phyloP scores from a whole-genome alignment of 2,113 vertebrate genomes.

The Canis aureus region DNA sequence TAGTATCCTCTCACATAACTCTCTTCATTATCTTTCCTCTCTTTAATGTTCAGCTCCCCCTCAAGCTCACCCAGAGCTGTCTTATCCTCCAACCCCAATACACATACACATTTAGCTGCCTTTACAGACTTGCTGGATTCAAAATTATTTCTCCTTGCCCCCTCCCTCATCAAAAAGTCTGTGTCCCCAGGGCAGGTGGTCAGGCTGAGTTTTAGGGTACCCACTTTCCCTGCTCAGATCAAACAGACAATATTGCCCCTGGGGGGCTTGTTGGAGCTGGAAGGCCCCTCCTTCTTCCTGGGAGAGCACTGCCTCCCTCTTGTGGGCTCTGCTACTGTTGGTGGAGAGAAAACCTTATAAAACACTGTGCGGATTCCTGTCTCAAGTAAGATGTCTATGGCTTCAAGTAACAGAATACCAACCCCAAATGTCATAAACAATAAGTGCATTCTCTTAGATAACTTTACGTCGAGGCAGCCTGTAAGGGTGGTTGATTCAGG shows the following conservation, averaged over 20 bases:
- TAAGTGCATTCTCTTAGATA: not conserved
- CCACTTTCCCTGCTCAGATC: not conserved
- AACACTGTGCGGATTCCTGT: not conserved
- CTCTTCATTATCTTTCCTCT: not conserved
- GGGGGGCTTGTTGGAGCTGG: not conserved
- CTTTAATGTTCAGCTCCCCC: not conserved
- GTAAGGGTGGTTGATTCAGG: not conserved
- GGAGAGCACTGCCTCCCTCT: not conserved
- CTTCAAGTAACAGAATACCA: not conserved
- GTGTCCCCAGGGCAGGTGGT: not conserved
- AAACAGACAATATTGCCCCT: not conserved
- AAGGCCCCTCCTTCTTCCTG: not conserved
- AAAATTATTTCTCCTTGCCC: not conserved
- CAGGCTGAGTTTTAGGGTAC: not conserved
- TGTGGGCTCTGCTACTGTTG: not conserved
- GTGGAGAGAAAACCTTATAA: not conserved
- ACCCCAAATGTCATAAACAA: not conserved
- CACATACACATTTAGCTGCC: not conserved
- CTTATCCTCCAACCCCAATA: not conserved
- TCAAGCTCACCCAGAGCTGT: not conserved
- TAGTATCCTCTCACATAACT: not conserved
- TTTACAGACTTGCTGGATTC: not conserved
- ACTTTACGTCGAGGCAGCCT: not conserved
- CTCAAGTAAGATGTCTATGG: not conserved
- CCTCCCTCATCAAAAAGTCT: not conserved